phyloP scores from a whole-genome alignment of 2,797 vertebrate genomes.

The Schizopygopsis pylzovi region DNA sequence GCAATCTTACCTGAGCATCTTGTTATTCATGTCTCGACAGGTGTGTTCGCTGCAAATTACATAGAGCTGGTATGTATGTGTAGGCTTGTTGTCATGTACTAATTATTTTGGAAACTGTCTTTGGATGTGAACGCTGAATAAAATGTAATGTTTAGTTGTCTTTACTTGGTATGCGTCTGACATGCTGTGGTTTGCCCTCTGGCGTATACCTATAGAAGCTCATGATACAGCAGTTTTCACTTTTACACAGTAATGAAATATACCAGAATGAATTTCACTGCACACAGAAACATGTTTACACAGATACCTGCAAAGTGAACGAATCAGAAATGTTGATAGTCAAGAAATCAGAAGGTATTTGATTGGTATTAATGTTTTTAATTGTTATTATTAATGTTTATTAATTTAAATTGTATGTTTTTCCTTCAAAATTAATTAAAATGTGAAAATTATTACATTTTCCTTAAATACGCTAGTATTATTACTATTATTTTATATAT shows the following conservation, averaged over 20 bases:
- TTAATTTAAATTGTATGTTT: background rate
- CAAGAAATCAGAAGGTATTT: background rate
- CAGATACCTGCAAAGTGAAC: background rate
- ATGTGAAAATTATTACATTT: background rate
- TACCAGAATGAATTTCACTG: background rate
- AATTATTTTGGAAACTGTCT: constrained; percentile 34
- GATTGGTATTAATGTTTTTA: background rate
- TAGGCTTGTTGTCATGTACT: constrained; percentile 50
- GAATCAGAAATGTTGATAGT: background rate
- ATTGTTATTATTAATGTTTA: background rate
- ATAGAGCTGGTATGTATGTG: constrained; percentile 57
- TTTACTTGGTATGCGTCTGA: background rate
- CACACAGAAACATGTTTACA: background rate
- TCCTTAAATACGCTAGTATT: background rate
- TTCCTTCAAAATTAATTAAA: background rate
- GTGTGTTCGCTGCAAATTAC: constrained; percentile 72
- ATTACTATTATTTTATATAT: background rate
- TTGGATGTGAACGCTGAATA: constrained; percentile 44
- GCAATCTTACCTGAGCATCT: constrained; percentile 61
- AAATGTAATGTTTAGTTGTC: constrained; percentile 24
- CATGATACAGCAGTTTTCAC: background rate
- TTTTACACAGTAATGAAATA: background rate
- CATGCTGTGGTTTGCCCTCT: background rate
- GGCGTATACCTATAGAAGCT: background rate
- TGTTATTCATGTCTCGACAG: constrained; percentile 81